phyloP scores from a whole-genome alignment of 2,113 vertebrate species.

The Ictalurus furcatus region DNA sequence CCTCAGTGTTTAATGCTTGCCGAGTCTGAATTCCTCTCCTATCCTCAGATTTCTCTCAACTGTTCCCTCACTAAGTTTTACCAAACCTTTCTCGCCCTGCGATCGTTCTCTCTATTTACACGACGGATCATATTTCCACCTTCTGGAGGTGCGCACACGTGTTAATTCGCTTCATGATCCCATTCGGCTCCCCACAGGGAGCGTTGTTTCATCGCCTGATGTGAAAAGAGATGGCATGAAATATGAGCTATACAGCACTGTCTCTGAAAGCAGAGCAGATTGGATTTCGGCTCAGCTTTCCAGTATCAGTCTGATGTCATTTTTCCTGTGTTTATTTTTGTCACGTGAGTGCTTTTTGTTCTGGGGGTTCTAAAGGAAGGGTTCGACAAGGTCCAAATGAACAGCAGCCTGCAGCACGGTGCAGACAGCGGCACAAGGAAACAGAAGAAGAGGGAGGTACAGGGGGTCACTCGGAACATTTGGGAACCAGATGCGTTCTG shows the following conservation, averaged over 20 bases:
- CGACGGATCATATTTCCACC: slow-evolving; percentile 81
- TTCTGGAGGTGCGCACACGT: slow-evolving; percentile 81
- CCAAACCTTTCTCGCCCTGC: slow-evolving; percentile 51
- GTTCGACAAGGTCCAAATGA: slow-evolving; percentile 60
- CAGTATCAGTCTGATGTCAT: slow-evolving; percentile 53
- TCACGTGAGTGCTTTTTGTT: slow-evolving; percentile 66
- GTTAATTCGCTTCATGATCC: slow-evolving; percentile 76
- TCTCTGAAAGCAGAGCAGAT: background rate
- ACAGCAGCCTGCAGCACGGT: slow-evolving; percentile 61
- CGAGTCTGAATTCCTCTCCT: slow-evolving; percentile 47
- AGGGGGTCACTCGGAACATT: slow-evolving; percentile 71
- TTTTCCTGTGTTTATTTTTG: slow-evolving; percentile 73
- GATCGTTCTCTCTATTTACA: slow-evolving; percentile 84
- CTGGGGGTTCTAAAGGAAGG: slow-evolving; percentile 20
- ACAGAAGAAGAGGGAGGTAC: slow-evolving; percentile 59
- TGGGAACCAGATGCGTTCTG: slow-evolving; percentile 76
- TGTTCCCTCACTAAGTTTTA: background rate
- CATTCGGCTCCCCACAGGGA: slow-evolving; percentile 70
- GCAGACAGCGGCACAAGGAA: slow-evolving; percentile 57
- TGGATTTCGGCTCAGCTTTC: slow-evolving; percentile 28
- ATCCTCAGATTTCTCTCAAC: slow-evolving; percentile 73
- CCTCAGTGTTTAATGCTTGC: background rate
- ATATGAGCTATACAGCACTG: slow-evolving; percentile 40
- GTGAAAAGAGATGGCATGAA: slow-evolving; percentile 52
- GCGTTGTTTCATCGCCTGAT: slow-evolving; percentile 70